A percentile compares a stretch with the other conserved stretches of the same genome.
Evolutionary conservation across 2,888 invertebrate species (phyloP).

Genomic region (Chelonus formosanus): DNA sequence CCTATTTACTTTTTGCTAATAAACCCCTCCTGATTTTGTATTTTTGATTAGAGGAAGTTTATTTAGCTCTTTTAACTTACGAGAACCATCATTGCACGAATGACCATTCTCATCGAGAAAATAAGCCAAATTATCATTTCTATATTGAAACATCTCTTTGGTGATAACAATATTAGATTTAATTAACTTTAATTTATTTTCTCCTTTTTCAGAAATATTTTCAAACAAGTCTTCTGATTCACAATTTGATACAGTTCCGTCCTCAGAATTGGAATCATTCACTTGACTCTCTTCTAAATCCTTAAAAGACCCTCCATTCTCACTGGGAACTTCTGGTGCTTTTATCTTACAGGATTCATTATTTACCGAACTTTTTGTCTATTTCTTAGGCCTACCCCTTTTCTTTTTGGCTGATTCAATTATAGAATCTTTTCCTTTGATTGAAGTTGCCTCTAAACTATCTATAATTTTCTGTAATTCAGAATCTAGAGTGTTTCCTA

Average conservation of each 20-base stretch:
- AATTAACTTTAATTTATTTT: background rate
- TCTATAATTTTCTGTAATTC: constrained; percentile 8
- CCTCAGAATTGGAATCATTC: background rate
- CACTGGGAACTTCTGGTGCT: background rate
- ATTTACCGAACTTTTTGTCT: background rate
- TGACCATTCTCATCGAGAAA: constrained; percentile 11
- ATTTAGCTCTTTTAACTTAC: background rate
- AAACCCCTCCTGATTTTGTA: background rate
- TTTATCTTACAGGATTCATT: background rate
- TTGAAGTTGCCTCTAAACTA: background rate
- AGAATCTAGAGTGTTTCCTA: background rate
- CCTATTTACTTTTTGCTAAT: background rate
- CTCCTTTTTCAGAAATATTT: background rate
- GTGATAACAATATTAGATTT: background rate
- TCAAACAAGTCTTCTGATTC: background rate
- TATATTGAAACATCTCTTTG: constrained; percentile 18
- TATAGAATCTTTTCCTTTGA: background rate
- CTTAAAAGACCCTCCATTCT: background rate
- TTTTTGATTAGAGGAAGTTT: background rate
- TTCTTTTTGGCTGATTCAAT: background rate
- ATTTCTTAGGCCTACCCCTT: constrained; percentile 7
- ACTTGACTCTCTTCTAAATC: background rate
- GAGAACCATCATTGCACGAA: constrained; percentile 12
- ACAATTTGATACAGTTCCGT: background rate
- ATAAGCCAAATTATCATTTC: constrained; percentile 24